Conservation (phyloP, 2,113 vertebrate species). For the Vombatus ursinus region DNA sequence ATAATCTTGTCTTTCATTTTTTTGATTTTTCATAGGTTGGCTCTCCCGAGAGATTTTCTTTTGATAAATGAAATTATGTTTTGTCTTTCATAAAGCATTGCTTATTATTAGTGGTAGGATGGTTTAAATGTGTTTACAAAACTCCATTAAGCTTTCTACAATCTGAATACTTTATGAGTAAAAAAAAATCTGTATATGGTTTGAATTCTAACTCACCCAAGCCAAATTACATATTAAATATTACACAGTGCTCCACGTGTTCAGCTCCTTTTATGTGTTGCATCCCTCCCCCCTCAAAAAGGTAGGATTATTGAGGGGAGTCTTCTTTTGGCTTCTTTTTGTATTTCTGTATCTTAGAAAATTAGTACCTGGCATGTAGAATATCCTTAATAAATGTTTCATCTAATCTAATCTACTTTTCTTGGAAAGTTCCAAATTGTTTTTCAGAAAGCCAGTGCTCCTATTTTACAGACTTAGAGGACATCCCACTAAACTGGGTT, state of each 20-base stretch:
- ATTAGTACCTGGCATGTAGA: background rate
- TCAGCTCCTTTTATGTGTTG: background rate
- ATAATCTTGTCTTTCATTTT: background rate
- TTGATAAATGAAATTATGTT: background rate
- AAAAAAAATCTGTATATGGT: background rate
- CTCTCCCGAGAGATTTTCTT: background rate
- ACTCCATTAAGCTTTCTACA: background rate
- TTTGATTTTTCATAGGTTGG: background rate
- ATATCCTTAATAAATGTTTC: background rate
- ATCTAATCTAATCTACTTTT: background rate
- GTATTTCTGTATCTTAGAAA: background rate
- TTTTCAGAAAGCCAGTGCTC: background rate
- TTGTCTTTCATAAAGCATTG: background rate
- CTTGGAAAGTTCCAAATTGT: background rate
- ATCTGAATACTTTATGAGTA: background rate
- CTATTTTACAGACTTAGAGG: background rate
- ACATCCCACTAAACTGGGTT: background rate
- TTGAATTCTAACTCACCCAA: background rate
- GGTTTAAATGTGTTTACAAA: background rate
- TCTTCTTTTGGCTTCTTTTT: background rate
- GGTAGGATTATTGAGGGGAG: background rate
- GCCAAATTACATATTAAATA: background rate
- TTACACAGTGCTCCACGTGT: background rate
- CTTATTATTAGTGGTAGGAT: background rate
- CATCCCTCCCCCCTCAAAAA: background rate